phyloP scores from a whole-genome alignment of 1,140 invertebrate genomes.

The Bombus difficillimus region DNA sequence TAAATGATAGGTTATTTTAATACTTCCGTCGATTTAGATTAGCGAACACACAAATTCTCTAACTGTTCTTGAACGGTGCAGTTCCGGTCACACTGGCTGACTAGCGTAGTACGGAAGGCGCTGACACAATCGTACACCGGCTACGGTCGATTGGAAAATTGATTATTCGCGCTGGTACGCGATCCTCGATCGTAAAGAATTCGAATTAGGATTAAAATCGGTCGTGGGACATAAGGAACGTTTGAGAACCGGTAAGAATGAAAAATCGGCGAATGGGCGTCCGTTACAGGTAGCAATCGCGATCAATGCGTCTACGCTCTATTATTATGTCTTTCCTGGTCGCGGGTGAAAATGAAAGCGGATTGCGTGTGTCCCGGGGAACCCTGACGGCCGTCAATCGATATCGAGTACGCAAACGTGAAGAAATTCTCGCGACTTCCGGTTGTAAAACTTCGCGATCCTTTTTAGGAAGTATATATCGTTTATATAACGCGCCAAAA shows the following conservation, averaged over 20 bases:
- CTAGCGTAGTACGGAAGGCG: conserved; percentile 15
- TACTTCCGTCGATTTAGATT: neutral
- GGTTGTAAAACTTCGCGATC: neutral
- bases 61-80: conserved; percentile 14
- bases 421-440: neutral
- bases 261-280: neutral
- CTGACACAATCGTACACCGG: neutral
- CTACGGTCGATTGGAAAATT: conserved; percentile 10
- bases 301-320: conserved; percentile 12
- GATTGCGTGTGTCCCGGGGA: conserved; percentile 16
- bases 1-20: neutral
- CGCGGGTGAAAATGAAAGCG: conserved; percentile 39
- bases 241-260: neutral
- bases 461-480: too few species aligned
- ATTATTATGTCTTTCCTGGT: conserved; percentile 4
- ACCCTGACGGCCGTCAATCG: conserved; percentile 14
- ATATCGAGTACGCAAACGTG: conserved; percentile 9
- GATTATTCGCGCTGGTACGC: neutral
- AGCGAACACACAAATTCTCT: neutral
- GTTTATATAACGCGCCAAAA: too few species aligned
- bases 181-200: neutral
- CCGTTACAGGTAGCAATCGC: conserved; percentile 1
- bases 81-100: conserved; percentile 36
- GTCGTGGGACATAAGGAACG: neutral
- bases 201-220: neutral